Conservation (phyloP, 1,140 invertebrate genomes). For the Drosophila mauritiana region DNA sequence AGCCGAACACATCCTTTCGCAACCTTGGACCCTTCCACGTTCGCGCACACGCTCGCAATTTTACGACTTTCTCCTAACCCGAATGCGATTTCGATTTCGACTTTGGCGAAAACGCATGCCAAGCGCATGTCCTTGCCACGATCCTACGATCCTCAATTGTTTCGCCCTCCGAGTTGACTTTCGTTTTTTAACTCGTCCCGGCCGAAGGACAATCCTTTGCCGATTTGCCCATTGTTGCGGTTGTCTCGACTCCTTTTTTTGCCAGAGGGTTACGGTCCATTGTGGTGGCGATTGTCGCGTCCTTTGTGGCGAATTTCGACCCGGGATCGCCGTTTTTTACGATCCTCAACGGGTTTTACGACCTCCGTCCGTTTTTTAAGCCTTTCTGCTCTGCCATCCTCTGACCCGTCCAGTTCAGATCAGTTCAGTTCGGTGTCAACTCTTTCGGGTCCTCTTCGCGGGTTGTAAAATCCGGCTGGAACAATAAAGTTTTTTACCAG, state of each 20-base stretch:
- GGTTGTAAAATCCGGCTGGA: slow-evolving; percentile 35
- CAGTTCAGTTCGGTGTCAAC: slow-evolving; percentile 29
- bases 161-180: slow-evolving; percentile 53
- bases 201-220: slow-evolving; percentile 24
- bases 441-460: slow-evolving; percentile 21
- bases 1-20: slow-evolving; percentile 63
- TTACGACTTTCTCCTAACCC: slow-evolving; percentile 47
- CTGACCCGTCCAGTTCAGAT: slow-evolving; percentile 38
- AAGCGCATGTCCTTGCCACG: slow-evolving; percentile 23
- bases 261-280: slow-evolving; percentile 53
- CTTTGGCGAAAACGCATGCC: slow-evolving; percentile 42
- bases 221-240: slow-evolving; percentile 66
- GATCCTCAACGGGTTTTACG: slow-evolving; percentile 42
- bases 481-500: slow-evolving; percentile 46
- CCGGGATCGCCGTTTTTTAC: slow-evolving; percentile 23
- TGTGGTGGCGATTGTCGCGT: slow-evolving; percentile 57
- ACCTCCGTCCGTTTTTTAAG: slow-evolving; percentile 67
- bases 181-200: slow-evolving; percentile 63
- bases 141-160: slow-evolving; percentile 43
- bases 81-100: slow-evolving; percentile 2
- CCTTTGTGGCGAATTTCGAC: slow-evolving; percentile 24
- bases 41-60: slow-evolving; percentile 59
- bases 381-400: slow-evolving; percentile 77
- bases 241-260: slow-evolving; percentile 66
- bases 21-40: slow-evolving; percentile 45